These are phyloP conservation scores for Nemotelus nigrinus DNA, from an alignment of 2,888 invertebrate species.

Conservation along the genomic window DNA sequence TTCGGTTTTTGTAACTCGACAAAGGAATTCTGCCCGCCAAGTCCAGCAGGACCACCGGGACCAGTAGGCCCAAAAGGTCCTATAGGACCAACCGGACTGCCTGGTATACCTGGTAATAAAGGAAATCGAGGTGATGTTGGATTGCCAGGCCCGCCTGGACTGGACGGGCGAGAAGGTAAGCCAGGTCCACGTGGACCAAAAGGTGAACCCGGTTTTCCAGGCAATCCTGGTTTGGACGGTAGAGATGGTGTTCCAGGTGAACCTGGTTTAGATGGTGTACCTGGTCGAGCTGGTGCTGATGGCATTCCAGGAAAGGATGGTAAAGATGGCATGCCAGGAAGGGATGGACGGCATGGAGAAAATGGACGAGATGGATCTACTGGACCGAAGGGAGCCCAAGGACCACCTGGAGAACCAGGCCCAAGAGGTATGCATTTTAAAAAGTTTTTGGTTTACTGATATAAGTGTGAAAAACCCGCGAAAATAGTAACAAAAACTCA, in stretches of 20 bases:
- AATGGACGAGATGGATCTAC: conserved; percentile 73
- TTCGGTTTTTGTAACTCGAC: conserved; percentile 86
- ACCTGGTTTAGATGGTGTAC: conserved; percentile 87
- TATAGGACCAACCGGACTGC: conserved; percentile 61
- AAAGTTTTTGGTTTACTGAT: too few species aligned
- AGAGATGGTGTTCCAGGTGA: conserved; percentile 91
- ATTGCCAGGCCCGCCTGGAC: conserved; percentile 71
- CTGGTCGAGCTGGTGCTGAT: conserved; percentile 85
- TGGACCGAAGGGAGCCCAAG: conserved; percentile 74
- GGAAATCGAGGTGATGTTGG: conserved; percentile 78
- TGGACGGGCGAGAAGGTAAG: conserved; percentile 64
- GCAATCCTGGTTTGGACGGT: conserved; percentile 82
- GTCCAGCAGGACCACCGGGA: conserved; percentile 72
- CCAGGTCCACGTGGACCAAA: conserved; percentile 62
- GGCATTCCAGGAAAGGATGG: conserved; percentile 81
- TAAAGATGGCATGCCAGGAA: conserved; percentile 69
- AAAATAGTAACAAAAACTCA: too few species aligned
- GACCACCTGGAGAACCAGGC: conserved; percentile 79
- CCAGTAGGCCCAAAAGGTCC: conserved; percentile 74
- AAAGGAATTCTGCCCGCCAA: conserved; percentile 81
- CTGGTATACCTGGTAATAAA: conserved; percentile 75
- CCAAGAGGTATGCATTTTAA: conserved; percentile 68
- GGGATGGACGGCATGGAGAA: conserved; percentile 62
- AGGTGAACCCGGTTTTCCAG: conserved; percentile 71
- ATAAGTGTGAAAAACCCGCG: too few species aligned